These are phyloP conservation scores for Etia nguti DNA, from an alignment of 2,113 vertebrate genomes.

Conservation along the genomic window DNA sequence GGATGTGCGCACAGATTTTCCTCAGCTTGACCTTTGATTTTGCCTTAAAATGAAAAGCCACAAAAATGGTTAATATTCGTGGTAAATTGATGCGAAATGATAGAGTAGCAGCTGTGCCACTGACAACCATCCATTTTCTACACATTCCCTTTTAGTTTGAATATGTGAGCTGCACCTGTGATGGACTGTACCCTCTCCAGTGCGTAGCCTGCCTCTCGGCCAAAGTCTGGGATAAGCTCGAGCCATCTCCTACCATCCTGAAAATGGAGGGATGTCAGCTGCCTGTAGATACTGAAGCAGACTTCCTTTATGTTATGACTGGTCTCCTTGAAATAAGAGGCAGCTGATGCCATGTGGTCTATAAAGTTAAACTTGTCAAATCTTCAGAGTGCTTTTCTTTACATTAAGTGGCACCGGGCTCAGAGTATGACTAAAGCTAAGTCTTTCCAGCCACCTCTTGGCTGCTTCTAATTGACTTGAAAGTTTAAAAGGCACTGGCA, in stretches of 20 bases:
- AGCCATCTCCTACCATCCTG: not conserved
- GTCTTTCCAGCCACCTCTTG: not conserved
- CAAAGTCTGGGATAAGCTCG: accelerated
- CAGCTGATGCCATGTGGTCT: not conserved
- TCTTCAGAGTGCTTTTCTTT: not conserved
- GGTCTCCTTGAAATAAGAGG: not conserved
- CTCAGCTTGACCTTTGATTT: not conserved
- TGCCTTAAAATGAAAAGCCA: not conserved
- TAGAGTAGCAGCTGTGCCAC: not conserved
- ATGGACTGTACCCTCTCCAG: not conserved
- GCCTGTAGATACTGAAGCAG: not conserved
- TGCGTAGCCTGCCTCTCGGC: not conserved
- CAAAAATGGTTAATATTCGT: not conserved
- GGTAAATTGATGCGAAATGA: not conserved
- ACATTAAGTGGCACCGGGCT: not conserved
- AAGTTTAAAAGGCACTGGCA: conserved; percentile 35
- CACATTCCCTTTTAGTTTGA: not conserved
- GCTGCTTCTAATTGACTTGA: not conserved
- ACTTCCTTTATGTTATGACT: not conserved
- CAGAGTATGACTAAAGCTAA: not conserved
- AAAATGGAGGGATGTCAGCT: not conserved
- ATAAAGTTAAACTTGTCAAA: not conserved
- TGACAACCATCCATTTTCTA: not conserved
- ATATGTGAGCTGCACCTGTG: not conserved
- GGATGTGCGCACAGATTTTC: not conserved